A percentile compares a stretch with the other conserved stretches of the same genome.
Evolutionary conservation across 1,140 invertebrate species (phyloP).

Genomic region (Brachionus asplanchnoidis): DNA sequence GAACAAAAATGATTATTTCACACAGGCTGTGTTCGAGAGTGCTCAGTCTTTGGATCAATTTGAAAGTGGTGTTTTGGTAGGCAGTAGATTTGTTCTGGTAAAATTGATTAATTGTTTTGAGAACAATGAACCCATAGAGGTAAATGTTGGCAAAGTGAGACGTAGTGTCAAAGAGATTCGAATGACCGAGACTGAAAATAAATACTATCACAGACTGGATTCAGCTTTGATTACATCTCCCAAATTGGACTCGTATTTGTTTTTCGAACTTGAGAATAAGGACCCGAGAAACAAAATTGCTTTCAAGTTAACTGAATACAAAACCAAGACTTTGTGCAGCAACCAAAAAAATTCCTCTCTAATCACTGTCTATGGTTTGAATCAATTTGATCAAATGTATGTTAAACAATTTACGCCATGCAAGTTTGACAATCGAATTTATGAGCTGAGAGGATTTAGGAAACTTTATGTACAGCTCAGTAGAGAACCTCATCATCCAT

Average conservation of each 20-base stretch:
- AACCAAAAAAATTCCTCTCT: not conserved
- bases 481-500: not conserved
- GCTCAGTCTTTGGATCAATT: not conserved
- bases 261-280: not conserved
- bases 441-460: conserved; percentile 10
- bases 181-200: not conserved
- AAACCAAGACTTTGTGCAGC: not conserved
- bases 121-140: conserved; percentile 35
- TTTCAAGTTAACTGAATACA: conserved; percentile 15
- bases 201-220: conserved; percentile 3
- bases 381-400: conserved; percentile 19
- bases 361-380: not conserved
- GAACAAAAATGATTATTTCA: not conserved
- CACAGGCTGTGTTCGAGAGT: conserved; percentile 4
- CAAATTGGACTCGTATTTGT: not conserved
- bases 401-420: conserved; percentile 25
- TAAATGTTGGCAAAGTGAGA: not conserved
- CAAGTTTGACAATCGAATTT: not conserved
- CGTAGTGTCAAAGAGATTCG: not conserved
- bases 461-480: conserved; percentile 1
- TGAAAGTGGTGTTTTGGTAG: not conserved
- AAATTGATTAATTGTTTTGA: conserved; percentile 35
- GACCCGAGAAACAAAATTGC: not conserved
- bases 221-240: not conserved
- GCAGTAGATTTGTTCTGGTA: not conserved